Percentiles rank a stretch among this genome's conserved stretches.
phyloP scores from a whole-genome alignment of 1,140 invertebrate species.

The Lepidurus packardi region DNA sequence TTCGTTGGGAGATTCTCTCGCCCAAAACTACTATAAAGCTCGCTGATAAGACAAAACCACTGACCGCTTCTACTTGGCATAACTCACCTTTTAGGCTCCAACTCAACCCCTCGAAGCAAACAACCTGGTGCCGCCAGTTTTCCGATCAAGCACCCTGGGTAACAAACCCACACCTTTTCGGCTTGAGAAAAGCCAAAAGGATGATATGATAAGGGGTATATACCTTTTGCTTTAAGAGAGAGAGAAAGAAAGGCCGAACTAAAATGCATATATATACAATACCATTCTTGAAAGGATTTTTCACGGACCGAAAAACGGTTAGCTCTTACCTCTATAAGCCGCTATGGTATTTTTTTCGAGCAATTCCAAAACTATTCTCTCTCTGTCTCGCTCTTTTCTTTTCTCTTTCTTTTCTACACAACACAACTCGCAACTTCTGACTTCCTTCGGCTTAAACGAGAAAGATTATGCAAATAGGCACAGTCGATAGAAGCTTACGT shows the following conservation, averaged over 20 bases:
- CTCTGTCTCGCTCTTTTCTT: not conserved
- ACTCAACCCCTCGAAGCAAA: conserved; percentile 19
- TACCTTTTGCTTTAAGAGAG: not conserved
- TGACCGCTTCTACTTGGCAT: conserved; percentile 12
- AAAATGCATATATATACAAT: not conserved
- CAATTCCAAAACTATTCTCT: not conserved
- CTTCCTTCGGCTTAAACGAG: too few species aligned
- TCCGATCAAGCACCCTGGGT: not conserved
- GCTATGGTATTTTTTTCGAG: not conserved
- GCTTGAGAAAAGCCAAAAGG: not conserved
- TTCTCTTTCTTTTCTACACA: not conserved
- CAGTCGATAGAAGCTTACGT: too few species aligned
- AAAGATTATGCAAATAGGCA: too few species aligned
- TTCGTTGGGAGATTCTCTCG: not conserved
- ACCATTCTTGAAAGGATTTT: conserved; percentile 15
- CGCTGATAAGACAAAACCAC: conserved; percentile 21
- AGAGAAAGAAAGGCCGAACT: not conserved
- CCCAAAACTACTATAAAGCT: not conserved
- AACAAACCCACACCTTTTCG: conserved; percentile 13
- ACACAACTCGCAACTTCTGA: too few species aligned
- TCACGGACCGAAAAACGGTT: not conserved
- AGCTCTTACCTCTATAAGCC: not conserved
- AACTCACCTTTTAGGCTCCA: conserved; percentile 4
- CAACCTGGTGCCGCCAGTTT: conserved; percentile 20
- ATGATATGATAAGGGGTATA: conserved; percentile 17